Evolutionary conservation across 2,113 vertebrate genomes (phyloP), one percentile per base, ranked within the genome.

Genomic region (Percopsis transmontana): DNA sequence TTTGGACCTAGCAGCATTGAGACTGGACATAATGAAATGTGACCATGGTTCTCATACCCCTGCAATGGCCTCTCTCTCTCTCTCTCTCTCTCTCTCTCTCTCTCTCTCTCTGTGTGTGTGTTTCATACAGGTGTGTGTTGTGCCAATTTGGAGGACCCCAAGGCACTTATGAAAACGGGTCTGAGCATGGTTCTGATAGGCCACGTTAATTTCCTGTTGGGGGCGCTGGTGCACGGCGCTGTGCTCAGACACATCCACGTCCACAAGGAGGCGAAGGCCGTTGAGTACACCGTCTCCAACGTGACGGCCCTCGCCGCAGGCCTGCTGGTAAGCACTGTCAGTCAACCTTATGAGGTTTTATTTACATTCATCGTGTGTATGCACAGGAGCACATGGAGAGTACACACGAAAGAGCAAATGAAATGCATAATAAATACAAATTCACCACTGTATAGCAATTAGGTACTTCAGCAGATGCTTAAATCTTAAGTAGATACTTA

Each of bases 101-200:
- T 20, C 42, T 40, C 48, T 64, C 16, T 55, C 15, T 19, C 18
- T 10, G 7, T 27, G 2, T 54, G 0, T 27, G 21, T 62, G 3
- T 48, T 21, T 6, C 10, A 50, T n/a, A 3, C 66, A 91, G 90
- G 88, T 70, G 4, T 80, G 70, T 27, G 52, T 58, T 65, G 90
- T 84, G 89, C 82, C 64, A 80, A 66, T 70, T 89, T 90, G 10
- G 72, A 90, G 24, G 78, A 91, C 27, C 87, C 88, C 56, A 91
- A 84, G 74, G 69, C 88, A 65, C 87, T 98, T 80, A 97, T 96
- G 97, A 98, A 95, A 88, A 92, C 92, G 0, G 96, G 96, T 0
- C 92, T 99, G 68, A 85, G 93, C 82, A 84, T 95, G 84, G 91
- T 97, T 58, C 89, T 98, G 20, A 19, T 93, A 0, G 95, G 96